These are phyloP conservation scores for Cygnus buccinator DNA, from an alignment of 2,113 vertebrate species.

Conservation along the genomic window DNA sequence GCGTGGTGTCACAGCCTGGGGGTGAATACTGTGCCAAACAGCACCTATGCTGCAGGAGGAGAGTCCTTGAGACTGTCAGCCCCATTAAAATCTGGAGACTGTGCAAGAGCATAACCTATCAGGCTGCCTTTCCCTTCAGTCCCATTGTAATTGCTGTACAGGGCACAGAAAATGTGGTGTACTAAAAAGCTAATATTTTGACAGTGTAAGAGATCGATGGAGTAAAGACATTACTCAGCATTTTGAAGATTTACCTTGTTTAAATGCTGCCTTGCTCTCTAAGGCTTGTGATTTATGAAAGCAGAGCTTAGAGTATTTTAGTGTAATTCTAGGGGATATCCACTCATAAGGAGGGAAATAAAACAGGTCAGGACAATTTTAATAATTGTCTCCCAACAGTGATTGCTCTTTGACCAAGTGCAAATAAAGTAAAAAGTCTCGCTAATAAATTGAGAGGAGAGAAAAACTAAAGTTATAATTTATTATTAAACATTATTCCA, in stretches of 20 bases:
- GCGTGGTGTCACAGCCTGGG: not conserved
- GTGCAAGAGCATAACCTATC: not conserved
- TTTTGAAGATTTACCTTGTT: not conserved
- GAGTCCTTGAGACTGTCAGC: slow-evolving; percentile 5
- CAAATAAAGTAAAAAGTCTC: not conserved
- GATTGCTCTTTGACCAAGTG: not conserved
- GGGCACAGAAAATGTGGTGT: not conserved
- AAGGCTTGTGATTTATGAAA: not conserved
- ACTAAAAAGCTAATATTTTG: slow-evolving; percentile 26
- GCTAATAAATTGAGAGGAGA: not conserved
- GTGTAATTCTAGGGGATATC: not conserved
- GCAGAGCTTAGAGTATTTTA: not conserved
- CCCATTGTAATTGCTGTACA: fast-evolving
- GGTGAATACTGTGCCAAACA: not conserved
- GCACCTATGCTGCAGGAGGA: not conserved
- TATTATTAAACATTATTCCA: not conserved
- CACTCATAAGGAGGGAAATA: not conserved
- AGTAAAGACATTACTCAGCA: slow-evolving; percentile 12
- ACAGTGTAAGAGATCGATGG: not conserved
- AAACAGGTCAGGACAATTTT: not conserved
- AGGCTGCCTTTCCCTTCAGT: not conserved
- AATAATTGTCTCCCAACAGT: not conserved
- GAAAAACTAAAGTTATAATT: not conserved
- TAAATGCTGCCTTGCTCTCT: not conserved
- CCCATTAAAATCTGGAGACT: not conserved